These are phyloP conservation scores for Amphipoea oculea DNA, from an alignment of 2,888 invertebrate species.

Conservation along the genomic window DNA sequence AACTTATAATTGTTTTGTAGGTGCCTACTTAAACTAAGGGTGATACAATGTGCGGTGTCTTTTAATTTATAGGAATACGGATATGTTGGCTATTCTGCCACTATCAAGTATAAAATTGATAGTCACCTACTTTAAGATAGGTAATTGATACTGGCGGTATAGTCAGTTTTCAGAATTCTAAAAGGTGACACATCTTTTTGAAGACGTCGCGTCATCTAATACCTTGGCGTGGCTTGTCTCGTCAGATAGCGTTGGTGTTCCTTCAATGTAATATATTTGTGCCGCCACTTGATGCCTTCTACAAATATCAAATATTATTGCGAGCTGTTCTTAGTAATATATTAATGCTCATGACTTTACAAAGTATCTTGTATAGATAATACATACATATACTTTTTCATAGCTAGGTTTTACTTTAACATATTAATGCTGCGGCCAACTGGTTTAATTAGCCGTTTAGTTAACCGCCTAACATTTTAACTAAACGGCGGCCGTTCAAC, in stretches of 20 bases:
- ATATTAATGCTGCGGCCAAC: no score
- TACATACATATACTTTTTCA: not conserved
- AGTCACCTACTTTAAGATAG: no score
- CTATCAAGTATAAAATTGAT: not conserved
- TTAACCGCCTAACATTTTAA: no score
- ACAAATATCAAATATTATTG: not conserved
- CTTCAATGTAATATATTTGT: not conserved
- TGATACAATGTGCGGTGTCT: not conserved
- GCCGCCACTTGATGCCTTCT: not conserved
- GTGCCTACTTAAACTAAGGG: no score
- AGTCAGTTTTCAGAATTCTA: not conserved
- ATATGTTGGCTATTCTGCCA: not conserved
- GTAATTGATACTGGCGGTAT: not conserved
- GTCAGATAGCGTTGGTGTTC: not conserved
- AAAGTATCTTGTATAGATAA: not conserved
- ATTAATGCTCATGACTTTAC: not conserved
- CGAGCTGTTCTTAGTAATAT: not conserved
- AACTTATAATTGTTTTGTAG: not conserved
- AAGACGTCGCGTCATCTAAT: fast-evolving
- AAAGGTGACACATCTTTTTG: not conserved
- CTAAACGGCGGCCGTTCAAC: no score
- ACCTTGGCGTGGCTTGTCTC: not conserved
- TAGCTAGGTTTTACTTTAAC: not conserved
- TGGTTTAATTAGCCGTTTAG: no score
- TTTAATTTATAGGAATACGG: not conserved